Evolutionary conservation across 2,797 vertebrate genomes (phyloP), one percentile per base, ranked within the genome.

Genomic region (Notolabrus celidotus): DNA sequence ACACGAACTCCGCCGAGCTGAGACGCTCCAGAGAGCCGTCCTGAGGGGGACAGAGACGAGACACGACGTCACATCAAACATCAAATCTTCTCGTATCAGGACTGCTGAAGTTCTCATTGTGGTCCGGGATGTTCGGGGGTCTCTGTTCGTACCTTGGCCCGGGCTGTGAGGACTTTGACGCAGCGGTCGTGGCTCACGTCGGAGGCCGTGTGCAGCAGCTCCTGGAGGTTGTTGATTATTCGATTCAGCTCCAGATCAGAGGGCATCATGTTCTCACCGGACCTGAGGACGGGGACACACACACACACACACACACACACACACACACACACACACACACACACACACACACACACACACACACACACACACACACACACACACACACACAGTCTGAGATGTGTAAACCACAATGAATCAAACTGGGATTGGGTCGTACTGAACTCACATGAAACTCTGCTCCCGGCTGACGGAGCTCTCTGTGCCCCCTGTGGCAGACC

Each of bases 11-110:
- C 0, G 80, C 94, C 36, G 97, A 97, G 89, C 94, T 97, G 69
- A 99, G 88, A 8, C 97, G 97, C 92, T 99, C 98, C 83, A 99
- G 93, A 67, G 97, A 97, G 10, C 97, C 96, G 69, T 98, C 98
- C 98, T 99, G 86, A 17, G 47, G 23, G 66, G 57, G 34, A 43
- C 19, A 1, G 36, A 15, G 50, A 34, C 16, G 7, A 49, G 4
- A 10, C 0, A 1, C 15, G 10, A 10, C 4, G 11, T 14, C 2
- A 17, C 3, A 43, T 7, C 4, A n/a, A n/a, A n/a, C n/a, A n/a
- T n/a, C n/a, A n/a, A n/a, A n/a, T n/a, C n/a, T n/a, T n/a, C n/a
- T n/a, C n/a, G n/a, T n/a, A n/a, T n/a, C n/a, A n/a, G n/a, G n/a
- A n/a, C n/a, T n/a, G n/a, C n/a, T n/a, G n/a, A n/a, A n/a, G n/a